Evolutionary conservation across 2,113 vertebrate species (phyloP).

Genomic region (Rhabdomys dilectus): DNA sequence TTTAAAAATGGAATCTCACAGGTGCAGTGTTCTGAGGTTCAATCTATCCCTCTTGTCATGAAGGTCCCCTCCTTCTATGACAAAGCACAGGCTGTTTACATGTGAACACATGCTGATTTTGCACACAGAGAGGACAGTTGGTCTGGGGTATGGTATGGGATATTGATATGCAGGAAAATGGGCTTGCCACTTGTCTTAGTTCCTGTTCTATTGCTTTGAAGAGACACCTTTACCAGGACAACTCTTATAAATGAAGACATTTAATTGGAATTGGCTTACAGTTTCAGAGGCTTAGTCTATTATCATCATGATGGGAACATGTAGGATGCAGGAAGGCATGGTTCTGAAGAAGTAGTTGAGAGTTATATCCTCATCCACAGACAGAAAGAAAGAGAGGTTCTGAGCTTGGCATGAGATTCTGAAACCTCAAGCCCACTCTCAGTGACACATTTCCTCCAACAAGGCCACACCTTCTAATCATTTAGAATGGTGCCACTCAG

Average conservation of each 20-base stretch:
- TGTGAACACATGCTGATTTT: rapidly evolving
- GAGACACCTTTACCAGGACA: not conserved
- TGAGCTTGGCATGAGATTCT: not conserved
- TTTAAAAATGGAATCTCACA: not conserved
- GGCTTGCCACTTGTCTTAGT: not conserved
- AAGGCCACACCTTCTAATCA: not conserved
- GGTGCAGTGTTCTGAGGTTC: not conserved
- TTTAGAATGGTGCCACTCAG: no score
- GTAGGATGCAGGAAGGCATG: not conserved
- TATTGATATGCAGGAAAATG: rapidly evolving
- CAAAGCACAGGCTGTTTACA: rapidly evolving
- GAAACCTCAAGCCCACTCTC: not conserved
- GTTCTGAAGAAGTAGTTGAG: not conserved
- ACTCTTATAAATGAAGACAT: not conserved
- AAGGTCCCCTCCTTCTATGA: no score
- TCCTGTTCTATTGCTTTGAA: not conserved
- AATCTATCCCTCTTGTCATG: not conserved
- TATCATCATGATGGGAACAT: not conserved
- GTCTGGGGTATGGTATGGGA: rapidly evolving
- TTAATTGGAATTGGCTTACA: not conserved
- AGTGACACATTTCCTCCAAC: not conserved
- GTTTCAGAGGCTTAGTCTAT: not conserved
- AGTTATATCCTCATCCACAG: not conserved
- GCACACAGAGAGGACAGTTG: rapidly evolving
- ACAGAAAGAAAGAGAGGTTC: no score